These are phyloP conservation scores for Pristionchus maxplancki DNA, from an alignment of 2,888 invertebrate genomes.

Conservation along the genomic window DNA sequence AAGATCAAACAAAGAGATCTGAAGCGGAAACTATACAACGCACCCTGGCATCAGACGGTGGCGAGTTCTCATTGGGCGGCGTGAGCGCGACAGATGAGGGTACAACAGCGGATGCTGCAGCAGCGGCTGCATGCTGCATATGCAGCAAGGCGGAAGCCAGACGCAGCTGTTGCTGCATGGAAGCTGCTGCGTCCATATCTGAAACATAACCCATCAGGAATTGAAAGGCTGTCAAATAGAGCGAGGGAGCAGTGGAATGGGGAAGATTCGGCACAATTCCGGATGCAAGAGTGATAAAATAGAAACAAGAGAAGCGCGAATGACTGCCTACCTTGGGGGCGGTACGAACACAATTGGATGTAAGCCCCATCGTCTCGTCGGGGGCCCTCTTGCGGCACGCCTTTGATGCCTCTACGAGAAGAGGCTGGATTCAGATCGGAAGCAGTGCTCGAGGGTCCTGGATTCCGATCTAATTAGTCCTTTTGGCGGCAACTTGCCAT, in stretches of 20 bases:
- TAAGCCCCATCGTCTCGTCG: neutral
- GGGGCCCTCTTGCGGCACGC: neutral
- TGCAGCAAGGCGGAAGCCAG: neutral
- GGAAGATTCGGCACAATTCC: no score
- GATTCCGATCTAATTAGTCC: neutral
- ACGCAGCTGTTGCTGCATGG: neutral
- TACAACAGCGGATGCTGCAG: neutral
- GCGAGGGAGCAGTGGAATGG: no score
- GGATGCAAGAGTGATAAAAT: neutral
- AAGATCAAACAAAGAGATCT: neutral
- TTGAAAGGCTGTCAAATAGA: neutral
- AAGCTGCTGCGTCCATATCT: slow-evolving; percentile 1
- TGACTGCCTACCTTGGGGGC: neutral
- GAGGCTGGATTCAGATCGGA: neutral
- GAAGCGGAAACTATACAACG: neutral
- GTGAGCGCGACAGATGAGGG: neutral
- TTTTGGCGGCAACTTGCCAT: neutral
- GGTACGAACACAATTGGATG: neutral
- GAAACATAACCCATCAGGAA: neutral
- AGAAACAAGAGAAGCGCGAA: no score
- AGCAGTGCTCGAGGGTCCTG: neutral
- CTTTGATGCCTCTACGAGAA: neutral
- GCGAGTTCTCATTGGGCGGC: neutral
- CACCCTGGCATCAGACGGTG: neutral
- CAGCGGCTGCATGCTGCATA: neutral